Conservation (phyloP, 2,113 vertebrate genomes). For the Puma concolor region DNA sequence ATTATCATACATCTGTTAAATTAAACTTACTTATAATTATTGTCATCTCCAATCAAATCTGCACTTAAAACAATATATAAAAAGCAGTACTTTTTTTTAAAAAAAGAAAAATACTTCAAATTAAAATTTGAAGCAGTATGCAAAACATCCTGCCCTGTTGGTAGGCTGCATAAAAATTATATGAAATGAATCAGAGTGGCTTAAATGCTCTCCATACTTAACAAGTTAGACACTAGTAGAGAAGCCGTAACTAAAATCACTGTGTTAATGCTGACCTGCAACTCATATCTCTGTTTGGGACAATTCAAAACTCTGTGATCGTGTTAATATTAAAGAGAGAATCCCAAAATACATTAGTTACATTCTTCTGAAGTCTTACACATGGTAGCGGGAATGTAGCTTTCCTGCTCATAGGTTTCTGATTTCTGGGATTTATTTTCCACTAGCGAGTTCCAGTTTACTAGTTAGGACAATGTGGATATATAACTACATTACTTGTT, state of each 20-base stretch:
- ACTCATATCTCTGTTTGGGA: neutral
- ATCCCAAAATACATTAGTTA: neutral
- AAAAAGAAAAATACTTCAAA: conserved; percentile 6
- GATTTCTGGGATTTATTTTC: neutral
- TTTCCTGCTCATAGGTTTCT: neutral
- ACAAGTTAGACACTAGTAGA: neutral
- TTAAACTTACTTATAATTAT: conserved; percentile 76
- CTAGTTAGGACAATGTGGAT: neutral
- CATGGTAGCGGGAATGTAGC: neutral
- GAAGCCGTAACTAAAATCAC: accelerated
- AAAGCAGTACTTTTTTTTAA: neutral
- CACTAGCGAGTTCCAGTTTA: neutral
- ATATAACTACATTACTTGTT: neutral
- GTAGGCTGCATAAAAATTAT: neutral
- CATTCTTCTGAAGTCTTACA: neutral
- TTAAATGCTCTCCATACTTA: neutral
- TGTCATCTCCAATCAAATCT: conserved; percentile 67
- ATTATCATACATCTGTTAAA: conserved; percentile 72
- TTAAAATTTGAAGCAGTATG: neutral
- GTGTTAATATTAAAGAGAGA: neutral
- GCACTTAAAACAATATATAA: conserved; percentile 50
- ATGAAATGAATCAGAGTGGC: neutral
- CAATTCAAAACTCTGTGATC: neutral
- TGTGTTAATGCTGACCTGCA: neutral
- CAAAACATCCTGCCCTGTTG: neutral